Evolutionary conservation across 2,797 vertebrate genomes (phyloP).

Genomic region (Allobates femoralis): DNA sequence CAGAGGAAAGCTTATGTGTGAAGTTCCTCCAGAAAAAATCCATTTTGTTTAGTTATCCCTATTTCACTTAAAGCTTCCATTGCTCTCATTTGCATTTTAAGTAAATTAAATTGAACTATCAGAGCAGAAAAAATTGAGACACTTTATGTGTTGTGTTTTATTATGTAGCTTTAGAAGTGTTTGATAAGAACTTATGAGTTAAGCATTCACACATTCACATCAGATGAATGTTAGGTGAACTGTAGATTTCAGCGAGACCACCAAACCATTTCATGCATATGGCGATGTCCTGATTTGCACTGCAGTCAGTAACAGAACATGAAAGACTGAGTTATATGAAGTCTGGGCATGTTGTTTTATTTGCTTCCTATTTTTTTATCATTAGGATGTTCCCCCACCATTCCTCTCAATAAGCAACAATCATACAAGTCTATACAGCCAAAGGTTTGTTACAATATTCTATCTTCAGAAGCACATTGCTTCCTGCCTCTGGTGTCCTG

Average conservation of each 20-base stretch:
- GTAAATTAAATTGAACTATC: not conserved
- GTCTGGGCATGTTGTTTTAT: too few relatives aligned
- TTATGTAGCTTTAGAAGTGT: not conserved
- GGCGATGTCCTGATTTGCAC: too few relatives aligned
- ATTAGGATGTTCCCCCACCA: too few relatives aligned
- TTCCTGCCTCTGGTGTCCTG: too few relatives aligned
- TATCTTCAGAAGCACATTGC: too few relatives aligned
- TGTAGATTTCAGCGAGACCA: too few relatives aligned
- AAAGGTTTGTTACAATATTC: not conserved
- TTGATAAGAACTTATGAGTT: not conserved
- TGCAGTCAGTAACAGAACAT: too few relatives aligned
- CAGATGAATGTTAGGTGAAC: too few relatives aligned
- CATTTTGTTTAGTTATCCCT: not conserved
- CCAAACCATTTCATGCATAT: too few relatives aligned
- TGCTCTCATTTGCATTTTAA: not conserved
- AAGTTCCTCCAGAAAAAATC: not conserved
- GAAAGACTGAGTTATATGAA: too few relatives aligned
- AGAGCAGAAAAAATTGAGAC: not conserved
- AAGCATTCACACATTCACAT: too few relatives aligned
- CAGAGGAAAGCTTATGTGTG: not conserved
- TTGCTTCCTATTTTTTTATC: too few relatives aligned
- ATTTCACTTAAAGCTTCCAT: not conserved
- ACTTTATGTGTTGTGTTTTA: not conserved
- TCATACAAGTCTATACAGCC: not conserved
- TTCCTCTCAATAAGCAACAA: not conserved